Conservation (phyloP, 2,113 vertebrate species). For the Ailuropoda melanoleuca region DNA sequence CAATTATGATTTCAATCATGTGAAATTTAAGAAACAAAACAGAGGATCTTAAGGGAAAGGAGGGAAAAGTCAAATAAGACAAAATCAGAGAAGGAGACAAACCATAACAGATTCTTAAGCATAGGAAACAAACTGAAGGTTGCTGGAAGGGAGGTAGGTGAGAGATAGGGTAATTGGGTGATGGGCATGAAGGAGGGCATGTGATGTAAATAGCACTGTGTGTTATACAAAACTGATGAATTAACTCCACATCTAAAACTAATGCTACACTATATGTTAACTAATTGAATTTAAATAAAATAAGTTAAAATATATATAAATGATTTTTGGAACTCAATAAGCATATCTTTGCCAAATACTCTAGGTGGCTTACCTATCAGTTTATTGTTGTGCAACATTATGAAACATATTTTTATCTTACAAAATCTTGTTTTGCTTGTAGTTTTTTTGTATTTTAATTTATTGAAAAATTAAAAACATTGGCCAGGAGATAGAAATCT, state of each 20-base stretch:
- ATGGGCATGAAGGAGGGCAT: neutral
- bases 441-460: neutral
- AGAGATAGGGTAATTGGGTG: neutral
- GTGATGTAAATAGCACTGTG: neutral
- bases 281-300: neutral
- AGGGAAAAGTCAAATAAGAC: too few relatives aligned
- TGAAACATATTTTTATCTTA: neutral
- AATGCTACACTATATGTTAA: neutral
- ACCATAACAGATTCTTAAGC: too few relatives aligned
- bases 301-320: neutral
- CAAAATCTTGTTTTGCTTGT: neutral
- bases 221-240: neutral
- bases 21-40: neutral
- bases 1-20: neutral
- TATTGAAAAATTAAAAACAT: neutral
- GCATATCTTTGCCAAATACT: neutral
- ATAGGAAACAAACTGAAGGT: too few relatives aligned
- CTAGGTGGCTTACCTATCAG: neutral
- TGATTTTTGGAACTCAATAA: neutral
- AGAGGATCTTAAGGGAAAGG: neutral
- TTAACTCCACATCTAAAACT: neutral
- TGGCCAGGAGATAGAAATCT: neutral
- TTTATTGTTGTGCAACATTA: neutral
- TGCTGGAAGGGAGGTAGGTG: too few relatives aligned
- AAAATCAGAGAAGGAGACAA: neutral